These are phyloP conservation scores for Caenorhabditis macrosperma DNA, from an alignment of 2,888 invertebrate species.

Conservation along the genomic window DNA sequence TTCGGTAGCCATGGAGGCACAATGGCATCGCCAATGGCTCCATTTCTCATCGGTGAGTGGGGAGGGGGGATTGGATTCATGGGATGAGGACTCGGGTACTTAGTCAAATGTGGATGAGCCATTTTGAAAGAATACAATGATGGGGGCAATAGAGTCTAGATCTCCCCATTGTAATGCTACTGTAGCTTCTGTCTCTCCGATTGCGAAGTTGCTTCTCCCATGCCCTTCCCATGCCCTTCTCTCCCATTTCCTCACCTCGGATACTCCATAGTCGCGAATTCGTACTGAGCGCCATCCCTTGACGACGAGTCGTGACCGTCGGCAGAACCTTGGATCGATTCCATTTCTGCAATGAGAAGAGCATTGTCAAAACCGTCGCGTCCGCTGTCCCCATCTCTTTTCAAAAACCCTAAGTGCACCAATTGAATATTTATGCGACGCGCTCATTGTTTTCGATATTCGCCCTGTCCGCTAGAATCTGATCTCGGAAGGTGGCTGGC, in stretches of 20 bases:
- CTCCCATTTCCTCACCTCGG: conserved; percentile 4
- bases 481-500: neutral
- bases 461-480: neutral
- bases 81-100: too few species aligned
- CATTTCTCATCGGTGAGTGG: too few species aligned
- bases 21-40: too few species aligned
- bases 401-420: conserved; percentile 8
- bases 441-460: conserved; percentile 22
- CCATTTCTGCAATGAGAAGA: conserved; percentile 36
- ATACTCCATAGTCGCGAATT: conserved; percentile 9
- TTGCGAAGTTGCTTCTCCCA: neutral
- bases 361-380: too few species aligned
- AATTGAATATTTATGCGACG: conserved; percentile 19
- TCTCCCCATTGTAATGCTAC: too few species aligned
- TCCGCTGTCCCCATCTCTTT: neutral
- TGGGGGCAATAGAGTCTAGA: too few species aligned
- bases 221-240: conserved; percentile 1
- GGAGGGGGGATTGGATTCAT: too few species aligned
- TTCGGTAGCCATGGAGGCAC: neutral
- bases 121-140: too few species aligned
- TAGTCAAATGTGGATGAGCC: too few species aligned
- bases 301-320: neutral
- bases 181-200: too few species aligned
- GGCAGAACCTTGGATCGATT: conserved; percentile 14
- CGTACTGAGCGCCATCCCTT: neutral